Evolutionary conservation across 2,797 vertebrate species (phyloP).

Genomic region (Brachymystax lenok): DNA sequence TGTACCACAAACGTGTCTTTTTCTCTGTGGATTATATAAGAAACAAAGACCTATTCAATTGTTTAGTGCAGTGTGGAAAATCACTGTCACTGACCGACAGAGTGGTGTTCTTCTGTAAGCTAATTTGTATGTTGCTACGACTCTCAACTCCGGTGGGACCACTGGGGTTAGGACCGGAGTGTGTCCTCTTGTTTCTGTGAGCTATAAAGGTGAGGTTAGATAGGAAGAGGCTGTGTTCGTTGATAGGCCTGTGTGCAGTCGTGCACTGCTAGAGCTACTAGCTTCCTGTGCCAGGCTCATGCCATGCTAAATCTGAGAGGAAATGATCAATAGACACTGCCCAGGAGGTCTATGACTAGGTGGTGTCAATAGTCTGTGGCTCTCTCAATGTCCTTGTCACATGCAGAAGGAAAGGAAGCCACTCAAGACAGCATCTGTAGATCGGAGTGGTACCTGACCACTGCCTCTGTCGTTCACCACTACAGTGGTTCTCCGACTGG

Average conservation of each 20-base stretch:
- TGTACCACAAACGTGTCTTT: background rate
- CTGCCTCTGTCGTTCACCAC: no score
- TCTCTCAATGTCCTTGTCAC: no score
- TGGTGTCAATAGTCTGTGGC: no score
- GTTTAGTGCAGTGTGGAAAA: conserved; percentile 2
- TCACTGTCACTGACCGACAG: background rate
- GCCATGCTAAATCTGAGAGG: no score
- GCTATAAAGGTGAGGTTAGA: background rate
- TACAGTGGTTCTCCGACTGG: no score
- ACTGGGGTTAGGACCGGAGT: background rate
- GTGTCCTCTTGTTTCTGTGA: background rate
- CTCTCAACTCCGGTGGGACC: background rate
- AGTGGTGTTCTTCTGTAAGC: background rate
- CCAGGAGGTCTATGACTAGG: no score
- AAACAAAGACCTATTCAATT: background rate
- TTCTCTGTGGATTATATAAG: background rate
- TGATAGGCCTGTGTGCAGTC: background rate
- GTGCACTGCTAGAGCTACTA: background rate
- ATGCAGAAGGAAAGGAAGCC: no score
- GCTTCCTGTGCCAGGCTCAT: no score
- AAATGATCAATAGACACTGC: no score
- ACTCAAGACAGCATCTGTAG: no score
- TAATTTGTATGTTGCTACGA: background rate
- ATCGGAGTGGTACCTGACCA: no score
- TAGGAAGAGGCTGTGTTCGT: background rate